Evolutionary conservation across 2,888 invertebrate species (phyloP), one percentile per base, ranked within the genome.

Genomic region (Macrosoma leucophasiata): DNA sequence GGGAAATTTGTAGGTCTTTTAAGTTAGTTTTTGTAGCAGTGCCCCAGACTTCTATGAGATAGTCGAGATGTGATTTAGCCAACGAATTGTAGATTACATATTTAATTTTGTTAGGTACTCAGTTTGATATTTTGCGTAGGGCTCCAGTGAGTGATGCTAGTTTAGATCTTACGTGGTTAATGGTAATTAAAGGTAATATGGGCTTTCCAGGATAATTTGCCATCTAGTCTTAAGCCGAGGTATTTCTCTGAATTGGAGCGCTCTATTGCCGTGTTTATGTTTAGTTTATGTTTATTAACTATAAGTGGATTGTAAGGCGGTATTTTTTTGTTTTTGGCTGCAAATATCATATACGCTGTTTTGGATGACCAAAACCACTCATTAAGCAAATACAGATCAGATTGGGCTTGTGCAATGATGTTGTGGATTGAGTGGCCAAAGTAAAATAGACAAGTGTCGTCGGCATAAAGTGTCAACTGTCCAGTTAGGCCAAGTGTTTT

Each of bases 1-100:
- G 37, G 13, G 29, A n/a, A 14, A 13, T 30, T 40, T 37, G 32
- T 3, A 36, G 12, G 2, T 12, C 2, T 15, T 15, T 20, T 18
- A 40, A 11, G n/a, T 34, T 30, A 1, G 22, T 17, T 31, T 30
- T 33, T 3, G 34, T 19, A 4, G 38, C 40, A 6, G 9, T 28
- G 1, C 40, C 36, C 40, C 40, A 33, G 6, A 40, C 17, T 33
- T 36, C 35, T 4, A 43, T 39, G 3, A 39, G 19, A 14, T 43
- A 39, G 12, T 27, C 23, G 7, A 39, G 10, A 10, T 42, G 30
- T 11, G 42, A 33, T 18, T 42, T 39, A 3, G 34, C 29, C 7
- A 42, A 23, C 2, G 32, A 26, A 20, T 36, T 41, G 11, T 38
- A 38, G n/a, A 41, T 37, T 3, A 29, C 38, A 29, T 29, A 34